Evolutionary conservation across 2,797 vertebrate species (phyloP).

Genomic region (Tokudaia tokunoshimensis): DNA sequence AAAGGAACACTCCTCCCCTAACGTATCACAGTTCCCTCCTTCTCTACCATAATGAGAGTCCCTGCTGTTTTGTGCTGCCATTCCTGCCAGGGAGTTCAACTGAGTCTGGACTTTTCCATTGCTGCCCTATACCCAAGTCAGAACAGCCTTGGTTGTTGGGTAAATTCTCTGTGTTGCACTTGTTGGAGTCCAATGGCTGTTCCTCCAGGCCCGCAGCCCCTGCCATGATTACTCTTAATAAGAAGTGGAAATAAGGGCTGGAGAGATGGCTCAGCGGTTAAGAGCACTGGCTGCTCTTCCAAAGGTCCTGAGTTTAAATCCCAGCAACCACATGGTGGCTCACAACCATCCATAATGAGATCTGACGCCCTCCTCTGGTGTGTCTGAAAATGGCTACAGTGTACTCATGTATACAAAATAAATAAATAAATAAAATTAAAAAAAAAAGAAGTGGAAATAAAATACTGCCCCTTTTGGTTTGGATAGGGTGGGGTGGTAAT

Average conservation of each 20-base stretch:
- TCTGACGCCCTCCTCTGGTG: no score
- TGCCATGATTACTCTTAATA: no score
- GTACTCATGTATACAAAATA: no score
- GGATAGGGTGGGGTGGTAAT: background rate
- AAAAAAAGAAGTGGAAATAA: no score
- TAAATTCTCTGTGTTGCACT: background rate
- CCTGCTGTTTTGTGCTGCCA: background rate
- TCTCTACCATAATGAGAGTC: background rate
- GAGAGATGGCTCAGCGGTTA: no score
- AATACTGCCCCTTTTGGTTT: background rate
- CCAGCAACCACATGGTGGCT: no score
- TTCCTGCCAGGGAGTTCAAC: background rate
- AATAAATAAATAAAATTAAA: no score
- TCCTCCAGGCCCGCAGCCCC: background rate
- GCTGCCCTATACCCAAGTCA: background rate
- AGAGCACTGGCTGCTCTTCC: no score
- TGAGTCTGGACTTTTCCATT: background rate
- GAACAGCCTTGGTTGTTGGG: background rate
- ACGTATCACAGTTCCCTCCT: no score
- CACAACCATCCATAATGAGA: no score
- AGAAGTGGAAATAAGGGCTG: background rate
- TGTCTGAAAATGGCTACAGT: no score
- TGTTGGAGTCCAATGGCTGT: background rate
- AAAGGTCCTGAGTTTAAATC: no score
- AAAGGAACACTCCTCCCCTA: background rate